phyloP scores from a whole-genome alignment of 2,797 vertebrate species.

The Megaceryle alcyon region DNA sequence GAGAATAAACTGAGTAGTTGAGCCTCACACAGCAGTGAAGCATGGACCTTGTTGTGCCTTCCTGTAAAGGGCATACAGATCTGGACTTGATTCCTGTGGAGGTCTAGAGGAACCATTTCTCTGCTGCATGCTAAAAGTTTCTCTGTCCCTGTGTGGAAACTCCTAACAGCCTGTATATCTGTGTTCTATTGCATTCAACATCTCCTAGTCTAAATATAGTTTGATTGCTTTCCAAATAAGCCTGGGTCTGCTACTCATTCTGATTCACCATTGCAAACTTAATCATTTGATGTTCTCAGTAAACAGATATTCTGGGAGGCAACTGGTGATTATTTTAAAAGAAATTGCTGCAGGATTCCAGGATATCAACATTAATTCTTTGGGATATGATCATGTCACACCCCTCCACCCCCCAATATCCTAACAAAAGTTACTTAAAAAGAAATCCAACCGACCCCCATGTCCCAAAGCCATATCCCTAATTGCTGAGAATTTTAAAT shows the following conservation, averaged over 20 bases:
- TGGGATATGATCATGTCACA: neutral
- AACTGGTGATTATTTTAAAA: slow-evolving; percentile 2
- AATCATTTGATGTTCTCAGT: slow-evolving; percentile 46
- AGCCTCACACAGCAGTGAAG: neutral
- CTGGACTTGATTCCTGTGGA: neutral
- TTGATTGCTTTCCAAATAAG: slow-evolving; percentile 7
- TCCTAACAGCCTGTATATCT: neutral
- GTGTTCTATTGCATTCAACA: neutral
- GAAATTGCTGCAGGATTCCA: neutral
- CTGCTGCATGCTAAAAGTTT: neutral
- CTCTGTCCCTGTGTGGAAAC: neutral
- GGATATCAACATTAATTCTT: neutral
- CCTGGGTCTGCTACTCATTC: slow-evolving; percentile 7
- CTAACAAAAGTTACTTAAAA: neutral
- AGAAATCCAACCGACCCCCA: neutral
- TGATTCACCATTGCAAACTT: slow-evolving; percentile 36
- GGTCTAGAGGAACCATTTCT: neutral
- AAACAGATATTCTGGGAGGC: slow-evolving; percentile 25
- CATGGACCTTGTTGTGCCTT: neutral
- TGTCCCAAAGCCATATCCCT: neutral
- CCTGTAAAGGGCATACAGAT: neutral
- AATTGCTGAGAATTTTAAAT: neutral
- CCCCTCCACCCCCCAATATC: too few relatives aligned
- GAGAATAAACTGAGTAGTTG: neutral
- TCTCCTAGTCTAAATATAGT: slow-evolving; percentile 12